Conservation (phyloP, 2,888 invertebrate genomes). For the Zhengitettix transpicula region DNA sequence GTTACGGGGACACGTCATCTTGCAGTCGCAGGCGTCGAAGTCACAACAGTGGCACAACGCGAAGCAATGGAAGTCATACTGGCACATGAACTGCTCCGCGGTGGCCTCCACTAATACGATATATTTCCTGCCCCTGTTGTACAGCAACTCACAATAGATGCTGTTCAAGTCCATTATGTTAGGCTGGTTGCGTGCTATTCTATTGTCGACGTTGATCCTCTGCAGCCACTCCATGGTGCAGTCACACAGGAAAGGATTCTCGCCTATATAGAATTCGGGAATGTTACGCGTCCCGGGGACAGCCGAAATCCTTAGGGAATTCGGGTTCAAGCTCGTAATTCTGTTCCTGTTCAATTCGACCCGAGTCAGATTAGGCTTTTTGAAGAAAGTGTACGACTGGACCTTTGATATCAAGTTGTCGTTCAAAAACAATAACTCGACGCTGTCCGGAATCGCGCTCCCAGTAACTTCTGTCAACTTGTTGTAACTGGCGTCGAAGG, state of each 20-base stretch:
- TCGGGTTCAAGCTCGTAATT: slow-evolving; percentile 57
- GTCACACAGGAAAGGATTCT: slow-evolving; percentile 75
- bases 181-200: slow-evolving; percentile 55
- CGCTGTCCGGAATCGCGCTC: slow-evolving; percentile 67
- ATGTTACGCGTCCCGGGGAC: slow-evolving; percentile 53
- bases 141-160: slow-evolving; percentile 64
- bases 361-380: slow-evolving; percentile 66
- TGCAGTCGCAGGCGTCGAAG: slow-evolving; percentile 82
- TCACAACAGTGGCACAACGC: slow-evolving; percentile 80
- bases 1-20: slow-evolving; percentile 76
- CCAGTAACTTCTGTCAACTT: slow-evolving; percentile 65
- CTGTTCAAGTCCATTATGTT: slow-evolving; percentile 66
- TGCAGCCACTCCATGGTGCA: slow-evolving; percentile 86
- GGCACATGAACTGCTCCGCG: slow-evolving; percentile 68
- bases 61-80: slow-evolving; percentile 72
- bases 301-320: slow-evolving; percentile 57
- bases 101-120: slow-evolving; percentile 63
- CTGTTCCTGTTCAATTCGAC: slow-evolving; percentile 69
- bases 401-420: slow-evolving; percentile 69
- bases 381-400: slow-evolving; percentile 73
- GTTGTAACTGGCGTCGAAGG: slow-evolving; percentile 70
- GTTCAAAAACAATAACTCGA: slow-evolving; percentile 60
- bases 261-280: slow-evolving; percentile 69
- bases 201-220: slow-evolving; percentile 52
- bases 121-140: slow-evolving; percentile 55